These are phyloP conservation scores for Neomorphus geoffroyi DNA, from an alignment of 2,797 vertebrate genomes.

Conservation along the genomic window DNA sequence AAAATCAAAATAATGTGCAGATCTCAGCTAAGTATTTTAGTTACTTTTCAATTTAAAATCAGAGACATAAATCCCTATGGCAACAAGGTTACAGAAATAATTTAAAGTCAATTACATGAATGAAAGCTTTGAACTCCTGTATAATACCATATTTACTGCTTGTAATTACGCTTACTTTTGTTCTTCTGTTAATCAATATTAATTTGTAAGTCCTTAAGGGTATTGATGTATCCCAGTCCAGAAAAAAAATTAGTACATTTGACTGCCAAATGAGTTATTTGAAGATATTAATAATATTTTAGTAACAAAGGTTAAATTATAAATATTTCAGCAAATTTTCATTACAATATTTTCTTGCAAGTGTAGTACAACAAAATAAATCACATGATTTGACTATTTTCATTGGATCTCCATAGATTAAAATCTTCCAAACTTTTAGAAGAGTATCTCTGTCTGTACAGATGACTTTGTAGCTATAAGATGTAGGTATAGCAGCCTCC, in stretches of 20 bases:
- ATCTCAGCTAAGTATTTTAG: constrained; percentile 56
- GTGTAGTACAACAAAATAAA: neutral
- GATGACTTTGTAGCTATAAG: neutral
- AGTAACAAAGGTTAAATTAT: neutral
- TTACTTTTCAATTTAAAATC: constrained; percentile 66
- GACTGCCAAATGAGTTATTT: neutral
- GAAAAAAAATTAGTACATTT: neutral
- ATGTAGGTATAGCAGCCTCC: neutral
- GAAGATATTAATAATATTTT: neutral
- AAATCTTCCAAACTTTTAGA: neutral
- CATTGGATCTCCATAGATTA: neutral
- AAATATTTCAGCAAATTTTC: neutral
- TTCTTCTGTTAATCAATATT: constrained; percentile 63
- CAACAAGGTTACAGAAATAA: constrained; percentile 50
- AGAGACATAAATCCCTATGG: constrained; percentile 40
- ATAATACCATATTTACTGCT: neutral
- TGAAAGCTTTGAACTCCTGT: constrained; percentile 36
- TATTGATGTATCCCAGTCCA: neutral
- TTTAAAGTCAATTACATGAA: constrained; percentile 63
- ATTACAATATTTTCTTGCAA: neutral
- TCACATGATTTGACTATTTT: neutral
- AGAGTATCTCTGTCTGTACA: neutral
- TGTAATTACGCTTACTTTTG: constrained; percentile 61
- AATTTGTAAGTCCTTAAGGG: constrained; percentile 34
- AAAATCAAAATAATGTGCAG: constrained; percentile 7